Base-by-base conservation (phyloP, 2,113 vertebrate genomes). In the Pituophis catenifer region DNA sequence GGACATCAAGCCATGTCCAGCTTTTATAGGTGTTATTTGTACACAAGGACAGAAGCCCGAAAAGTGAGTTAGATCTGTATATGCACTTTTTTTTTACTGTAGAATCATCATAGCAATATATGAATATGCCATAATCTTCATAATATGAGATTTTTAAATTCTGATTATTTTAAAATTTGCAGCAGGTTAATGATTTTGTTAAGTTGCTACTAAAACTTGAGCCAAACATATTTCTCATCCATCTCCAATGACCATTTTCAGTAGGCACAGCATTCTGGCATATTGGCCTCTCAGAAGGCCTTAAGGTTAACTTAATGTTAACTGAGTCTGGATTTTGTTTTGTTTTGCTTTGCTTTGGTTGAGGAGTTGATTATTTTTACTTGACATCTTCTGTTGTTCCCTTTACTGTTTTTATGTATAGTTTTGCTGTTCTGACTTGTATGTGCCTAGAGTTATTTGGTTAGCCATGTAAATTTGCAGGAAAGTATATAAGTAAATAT, bases 31-130 rank as follows among this genome's bases (percentile, higher is more conserved):
- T 62, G 0, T 12, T 2, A 0, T 0, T 87, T 70, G 33, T 38
- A 5, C 53, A 5, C 3, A 13, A 91, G 94, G 88, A 59, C 53
- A 86, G 55, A 54, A 95, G 95, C 88, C 94, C 89, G 87, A 26
- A 90, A 93, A 44, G 92, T 96, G 90, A 92, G 3, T n/a, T 75
- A 33, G 65, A 75, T 33, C 10, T 65, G 59, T 29, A 65, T 65
- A 29, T 3, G 24, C 3, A 62, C 8, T 62, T 21, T 57, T 26
- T 65, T 48, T 48, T 48, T 29, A 62, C 10, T 29, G 10, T 65
- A 65, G 59, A 65, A 65, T 29, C 26, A 12, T 65, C 24, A 29
- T 29, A 65, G 24, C 24, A 65, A 65, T 65, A 29, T 29, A 65
- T 29, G 59, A 29, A 65, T 65, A 65, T 10, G 9, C 10, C 9